Conservation (phyloP, 2,888 invertebrate species). For the Chymomyza fuscimana region DNA sequence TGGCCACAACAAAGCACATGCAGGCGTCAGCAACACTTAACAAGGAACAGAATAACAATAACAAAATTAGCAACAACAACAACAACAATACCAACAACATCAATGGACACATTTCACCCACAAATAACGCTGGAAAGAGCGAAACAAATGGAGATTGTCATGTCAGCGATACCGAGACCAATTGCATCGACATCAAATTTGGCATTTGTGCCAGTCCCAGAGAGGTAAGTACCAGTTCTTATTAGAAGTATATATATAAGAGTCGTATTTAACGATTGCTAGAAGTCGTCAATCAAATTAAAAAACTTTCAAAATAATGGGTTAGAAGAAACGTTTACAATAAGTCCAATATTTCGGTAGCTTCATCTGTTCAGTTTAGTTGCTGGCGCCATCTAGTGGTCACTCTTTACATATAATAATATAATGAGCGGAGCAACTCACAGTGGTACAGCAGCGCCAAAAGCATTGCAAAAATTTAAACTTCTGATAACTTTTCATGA, state of each 20-base stretch:
- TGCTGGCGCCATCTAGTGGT: too few relatives aligned
- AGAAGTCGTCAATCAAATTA: too few relatives aligned
- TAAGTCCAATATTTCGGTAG: too few relatives aligned
- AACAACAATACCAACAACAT: conserved; percentile 37
- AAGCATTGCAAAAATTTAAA: too few relatives aligned
- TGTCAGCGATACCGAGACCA: conserved; percentile 70
- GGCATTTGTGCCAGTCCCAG: conserved; percentile 77
- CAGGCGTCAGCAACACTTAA: conserved; percentile 65
- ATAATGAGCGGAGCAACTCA: too few relatives aligned
- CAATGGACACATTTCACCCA: conserved; percentile 54
- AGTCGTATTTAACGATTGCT: not conserved
- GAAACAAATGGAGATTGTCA: conserved; percentile 48
- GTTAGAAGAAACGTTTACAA: too few relatives aligned
- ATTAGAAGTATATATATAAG: not conserved
- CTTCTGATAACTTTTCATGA: too few relatives aligned
- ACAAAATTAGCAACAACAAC: conserved; percentile 65
- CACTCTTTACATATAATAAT: too few relatives aligned
- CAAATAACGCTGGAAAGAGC: conserved; percentile 23
- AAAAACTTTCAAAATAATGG: too few relatives aligned
- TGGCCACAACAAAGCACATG: conserved; percentile 56
- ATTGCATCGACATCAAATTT: conserved; percentile 76
- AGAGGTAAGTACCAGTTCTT: conserved; percentile 67
- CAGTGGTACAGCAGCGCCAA: too few relatives aligned
- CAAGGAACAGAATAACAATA: conserved; percentile 72
- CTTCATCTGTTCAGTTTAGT: too few relatives aligned